phyloP scores from a whole-genome alignment of 2,888 invertebrate genomes.

The Trachelus tabidus region DNA sequence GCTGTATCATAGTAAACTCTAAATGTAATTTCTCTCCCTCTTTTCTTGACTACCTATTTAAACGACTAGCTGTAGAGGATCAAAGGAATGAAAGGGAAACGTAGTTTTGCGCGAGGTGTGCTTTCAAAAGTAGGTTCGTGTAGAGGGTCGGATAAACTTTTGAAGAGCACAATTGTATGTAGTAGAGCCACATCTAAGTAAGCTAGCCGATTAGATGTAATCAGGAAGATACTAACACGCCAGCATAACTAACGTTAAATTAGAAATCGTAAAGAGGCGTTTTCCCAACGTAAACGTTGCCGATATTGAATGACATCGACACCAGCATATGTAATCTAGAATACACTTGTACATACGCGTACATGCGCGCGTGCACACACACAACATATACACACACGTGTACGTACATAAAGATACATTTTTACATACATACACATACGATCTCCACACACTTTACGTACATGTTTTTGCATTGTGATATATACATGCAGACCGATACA shows the following conservation, averaged over 20 bases:
- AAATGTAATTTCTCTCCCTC: constrained; percentile 50
- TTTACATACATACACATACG: neutral
- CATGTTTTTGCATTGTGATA: neutral
- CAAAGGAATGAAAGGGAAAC: neutral
- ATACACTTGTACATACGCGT: constrained; percentile 12
- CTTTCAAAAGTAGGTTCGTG: constrained; percentile 27
- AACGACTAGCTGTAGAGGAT: constrained; percentile 19
- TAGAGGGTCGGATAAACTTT: constrained; percentile 31
- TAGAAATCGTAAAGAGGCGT: constrained; percentile 15
- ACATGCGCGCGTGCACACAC: neutral
- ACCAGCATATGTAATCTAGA: constrained; percentile 19
- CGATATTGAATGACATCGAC: constrained; percentile 1
- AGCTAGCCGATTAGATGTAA: constrained; percentile 35
- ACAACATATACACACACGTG: neutral
- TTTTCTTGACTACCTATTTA: constrained; percentile 48
- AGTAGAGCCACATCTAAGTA: constrained; percentile 29
- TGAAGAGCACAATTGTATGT: constrained; percentile 32
- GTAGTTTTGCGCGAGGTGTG: constrained; percentile 25
- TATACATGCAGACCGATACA: neutral
- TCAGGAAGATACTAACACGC: constrained; percentile 23
- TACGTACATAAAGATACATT: neutral
- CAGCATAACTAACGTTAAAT: constrained; percentile 31
- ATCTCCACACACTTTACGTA: neutral
- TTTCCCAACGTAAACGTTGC: neutral
- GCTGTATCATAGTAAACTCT: constrained; percentile 58